Evolutionary conservation across 1,140 invertebrate species (phyloP).

Genomic region (Chrysoperla carnea): DNA sequence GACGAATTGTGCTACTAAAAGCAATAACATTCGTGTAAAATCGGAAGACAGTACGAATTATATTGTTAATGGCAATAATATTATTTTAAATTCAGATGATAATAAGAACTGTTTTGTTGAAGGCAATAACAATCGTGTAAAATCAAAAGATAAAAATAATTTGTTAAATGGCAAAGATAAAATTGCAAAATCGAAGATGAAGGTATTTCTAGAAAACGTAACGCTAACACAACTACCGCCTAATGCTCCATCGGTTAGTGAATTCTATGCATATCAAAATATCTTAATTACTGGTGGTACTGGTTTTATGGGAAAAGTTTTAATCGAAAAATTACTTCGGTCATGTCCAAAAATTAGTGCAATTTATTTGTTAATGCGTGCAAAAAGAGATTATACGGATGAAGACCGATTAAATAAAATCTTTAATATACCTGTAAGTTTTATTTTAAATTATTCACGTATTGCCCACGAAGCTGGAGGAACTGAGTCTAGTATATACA

Average conservation of each 20-base stretch:
- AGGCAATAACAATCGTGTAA: no score
- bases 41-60: no score
- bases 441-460: background rate
- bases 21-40: no score
- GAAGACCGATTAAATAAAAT: conserved; percentile 43
- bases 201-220: no score
- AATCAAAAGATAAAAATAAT: no score
- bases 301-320: conserved; percentile 32
- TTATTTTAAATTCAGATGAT: no score
- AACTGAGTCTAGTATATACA: background rate
- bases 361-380: conserved; percentile 60
- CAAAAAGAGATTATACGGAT: conserved; percentile 56
- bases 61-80: no score
- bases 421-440: conserved; percentile 44
- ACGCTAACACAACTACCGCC: no score
- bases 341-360: conserved; percentile 51
- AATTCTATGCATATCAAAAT: conserved; percentile 27
- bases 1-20: no score
- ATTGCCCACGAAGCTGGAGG: background rate
- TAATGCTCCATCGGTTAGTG: conserved; percentile 1
- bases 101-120: no score
- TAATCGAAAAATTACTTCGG: conserved; percentile 64
- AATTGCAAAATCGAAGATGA: no score
- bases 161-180: no score
- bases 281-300: conserved; percentile 48